phyloP scores from a whole-genome alignment of 2,888 invertebrate species.

The Acronicta psi region DNA sequence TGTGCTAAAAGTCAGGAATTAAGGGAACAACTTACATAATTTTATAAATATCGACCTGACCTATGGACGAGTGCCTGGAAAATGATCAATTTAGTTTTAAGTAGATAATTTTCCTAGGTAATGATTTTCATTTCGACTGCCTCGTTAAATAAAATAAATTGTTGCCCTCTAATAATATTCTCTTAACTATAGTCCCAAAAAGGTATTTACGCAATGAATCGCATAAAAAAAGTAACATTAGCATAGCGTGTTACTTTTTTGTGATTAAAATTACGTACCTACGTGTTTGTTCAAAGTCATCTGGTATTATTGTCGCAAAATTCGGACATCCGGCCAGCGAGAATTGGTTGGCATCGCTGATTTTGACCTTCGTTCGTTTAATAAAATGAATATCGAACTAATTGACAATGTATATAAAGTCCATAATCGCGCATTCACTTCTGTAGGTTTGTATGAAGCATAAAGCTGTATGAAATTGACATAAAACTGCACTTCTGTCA shows the following conservation, averaged over 20 bases:
- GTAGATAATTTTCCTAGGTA: background rate
- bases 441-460: slow-evolving; percentile 16
- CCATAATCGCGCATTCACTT: slow-evolving; percentile 22
- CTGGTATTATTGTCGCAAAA: slow-evolving; percentile 40
- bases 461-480: slow-evolving; percentile 19
- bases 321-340: slow-evolving; percentile 53
- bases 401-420: slow-evolving; percentile 34
- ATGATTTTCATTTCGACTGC: background rate
- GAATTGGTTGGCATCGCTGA: slow-evolving; percentile 51
- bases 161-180: slow-evolving; percentile 4
- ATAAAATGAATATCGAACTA: slow-evolving; percentile 36
- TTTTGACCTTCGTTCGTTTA: slow-evolving; percentile 48
- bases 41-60: background rate
- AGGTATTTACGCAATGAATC: slow-evolving; percentile 2
- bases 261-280: slow-evolving; percentile 1
- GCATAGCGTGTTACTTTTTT: slow-evolving; percentile 6
- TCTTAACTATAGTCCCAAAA: background rate
- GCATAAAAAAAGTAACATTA: too few relatives aligned
- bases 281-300: slow-evolving; percentile 29
- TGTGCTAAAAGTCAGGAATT: background rate
- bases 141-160: background rate
- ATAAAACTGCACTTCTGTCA: slow-evolving; percentile 31
- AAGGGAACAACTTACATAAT: background rate
- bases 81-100: background rate
- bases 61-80: background rate